Evolutionary conservation across 2,797 vertebrate genomes (phyloP).

Genomic region (Enteromius treurensis): DNA sequence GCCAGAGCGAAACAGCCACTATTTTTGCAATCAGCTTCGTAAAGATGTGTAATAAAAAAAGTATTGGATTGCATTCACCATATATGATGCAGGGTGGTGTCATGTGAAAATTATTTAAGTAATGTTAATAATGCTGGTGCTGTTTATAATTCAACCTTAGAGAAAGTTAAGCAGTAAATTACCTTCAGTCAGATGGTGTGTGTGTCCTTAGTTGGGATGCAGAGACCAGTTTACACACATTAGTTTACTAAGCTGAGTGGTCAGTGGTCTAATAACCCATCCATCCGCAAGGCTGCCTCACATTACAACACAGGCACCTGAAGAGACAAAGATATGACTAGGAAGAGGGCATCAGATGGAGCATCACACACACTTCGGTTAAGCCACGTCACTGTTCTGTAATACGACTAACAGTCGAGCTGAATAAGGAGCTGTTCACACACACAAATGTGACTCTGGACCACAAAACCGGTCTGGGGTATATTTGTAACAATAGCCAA

Average conservation of each 20-base stretch:
- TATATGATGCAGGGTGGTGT: not conserved
- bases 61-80: not conserved
- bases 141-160: not conserved
- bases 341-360: constrained; percentile 6
- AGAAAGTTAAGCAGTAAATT: constrained; percentile 41
- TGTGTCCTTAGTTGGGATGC: constrained; percentile 58
- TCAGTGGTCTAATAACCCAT: constrained; percentile 39
- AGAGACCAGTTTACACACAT: constrained; percentile 61
- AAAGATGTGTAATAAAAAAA: not conserved
- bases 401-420: not conserved
- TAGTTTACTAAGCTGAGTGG: constrained; percentile 49
- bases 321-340: constrained; percentile 32
- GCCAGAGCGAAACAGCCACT: not conserved
- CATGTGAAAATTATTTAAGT: not conserved
- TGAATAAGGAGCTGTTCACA: not conserved
- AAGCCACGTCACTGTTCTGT: not conserved
- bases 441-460: not conserved
- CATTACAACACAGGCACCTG: constrained; percentile 53
- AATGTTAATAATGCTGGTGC: not conserved
- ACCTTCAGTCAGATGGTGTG: constrained; percentile 61
- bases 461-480: no score
- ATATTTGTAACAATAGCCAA: no score
- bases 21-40: not conserved
- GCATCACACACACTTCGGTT: not conserved
- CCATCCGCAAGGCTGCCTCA: not conserved